Evolutionary conservation across 2,797 vertebrate genomes (phyloP).

Genomic region (Pelobates cultripes): DNA sequence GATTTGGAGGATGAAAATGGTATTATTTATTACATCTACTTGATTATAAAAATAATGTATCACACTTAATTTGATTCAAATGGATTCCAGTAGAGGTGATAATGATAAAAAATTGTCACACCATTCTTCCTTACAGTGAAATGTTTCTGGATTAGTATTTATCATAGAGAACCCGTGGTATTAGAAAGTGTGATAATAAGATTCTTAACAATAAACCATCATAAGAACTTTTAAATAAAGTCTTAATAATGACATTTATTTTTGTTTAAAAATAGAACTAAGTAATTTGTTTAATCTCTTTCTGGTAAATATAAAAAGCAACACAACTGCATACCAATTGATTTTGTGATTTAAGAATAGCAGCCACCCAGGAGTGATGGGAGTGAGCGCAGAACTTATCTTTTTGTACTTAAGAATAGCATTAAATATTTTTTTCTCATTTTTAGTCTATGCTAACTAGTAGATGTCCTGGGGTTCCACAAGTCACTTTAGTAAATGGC

Average conservation of each 20-base stretch:
- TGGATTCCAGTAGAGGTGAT: conserved; percentile 54
- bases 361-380: no score
- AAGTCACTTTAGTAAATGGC: no score
- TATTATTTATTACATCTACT: conserved; percentile 53
- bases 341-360: no score
- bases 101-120: conserved; percentile 55
- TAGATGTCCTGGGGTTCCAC: no score
- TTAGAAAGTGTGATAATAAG: conserved; percentile 50
- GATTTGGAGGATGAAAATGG: conserved; percentile 21
- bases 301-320: no score
- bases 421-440: no score
- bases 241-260: neutral
- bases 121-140: conserved; percentile 48
- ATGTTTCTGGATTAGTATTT: conserved; percentile 41
- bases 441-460: no score
- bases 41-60: conserved; percentile 58
- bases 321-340: no score
- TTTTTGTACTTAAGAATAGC: no score
- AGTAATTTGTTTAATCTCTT: no score
- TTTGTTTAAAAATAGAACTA: conserved; percentile 21
- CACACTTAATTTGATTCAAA: conserved; percentile 56
- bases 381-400: no score
- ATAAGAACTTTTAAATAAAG: neutral
- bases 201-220: conserved; percentile 51
- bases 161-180: conserved; percentile 40